These are phyloP conservation scores for Alligator mississippiensis DNA, from an alignment of 2,113 vertebrate species.

Conservation along the genomic window DNA sequence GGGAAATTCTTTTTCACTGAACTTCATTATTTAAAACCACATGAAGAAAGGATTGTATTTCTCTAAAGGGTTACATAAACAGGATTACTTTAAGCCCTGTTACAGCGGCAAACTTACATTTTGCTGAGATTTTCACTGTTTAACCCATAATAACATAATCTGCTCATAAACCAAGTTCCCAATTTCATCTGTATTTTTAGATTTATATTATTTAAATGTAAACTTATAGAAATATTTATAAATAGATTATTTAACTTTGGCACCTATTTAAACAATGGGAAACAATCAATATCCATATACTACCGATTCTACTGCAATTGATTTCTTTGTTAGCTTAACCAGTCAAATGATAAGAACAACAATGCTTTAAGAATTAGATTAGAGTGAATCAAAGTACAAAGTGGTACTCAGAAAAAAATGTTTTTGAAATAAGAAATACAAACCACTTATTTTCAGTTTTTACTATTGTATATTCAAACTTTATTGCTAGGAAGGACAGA, in stretches of 20 bases:
- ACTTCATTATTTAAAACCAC: conserved; percentile 42
- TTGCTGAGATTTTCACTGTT: background rate
- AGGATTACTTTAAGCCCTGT: conserved; percentile 51
- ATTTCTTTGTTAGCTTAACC: background rate
- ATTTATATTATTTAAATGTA: background rate
- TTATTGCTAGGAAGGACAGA: background rate
- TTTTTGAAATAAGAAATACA: background rate
- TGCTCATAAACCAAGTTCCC: conserved; percentile 21
- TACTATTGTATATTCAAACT: background rate
- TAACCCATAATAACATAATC: conserved; percentile 1
- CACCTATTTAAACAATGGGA: conserved; percentile 6
- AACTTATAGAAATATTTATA: background rate
- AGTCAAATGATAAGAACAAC: background rate
- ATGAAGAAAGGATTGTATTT: background rate
- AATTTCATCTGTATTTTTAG: background rate
- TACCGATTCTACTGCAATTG: background rate
- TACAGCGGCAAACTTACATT: conserved; percentile 49
- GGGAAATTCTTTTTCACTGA: background rate
- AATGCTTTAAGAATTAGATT: background rate
- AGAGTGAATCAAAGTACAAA: background rate
- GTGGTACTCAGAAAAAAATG: background rate
- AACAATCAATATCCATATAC: background rate
- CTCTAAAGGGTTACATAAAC: conserved; percentile 41
- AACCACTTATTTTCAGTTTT: background rate
- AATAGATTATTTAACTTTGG: background rate